Evolutionary conservation across 1,140 invertebrate species (phyloP).

Genomic region (Stegodyphus mimosarum): DNA sequence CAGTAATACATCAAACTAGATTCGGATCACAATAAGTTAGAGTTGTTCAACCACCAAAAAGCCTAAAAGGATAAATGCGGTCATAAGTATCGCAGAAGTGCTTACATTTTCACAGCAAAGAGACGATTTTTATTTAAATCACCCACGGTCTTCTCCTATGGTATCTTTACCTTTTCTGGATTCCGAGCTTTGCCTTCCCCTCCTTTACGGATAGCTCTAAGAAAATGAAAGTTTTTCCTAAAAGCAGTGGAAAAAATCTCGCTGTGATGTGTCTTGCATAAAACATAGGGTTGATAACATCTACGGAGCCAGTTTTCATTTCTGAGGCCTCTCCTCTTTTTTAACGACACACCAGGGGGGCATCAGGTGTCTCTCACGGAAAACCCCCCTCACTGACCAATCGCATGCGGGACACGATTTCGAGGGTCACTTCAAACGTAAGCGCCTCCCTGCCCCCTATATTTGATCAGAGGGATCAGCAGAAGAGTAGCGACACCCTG

Average conservation of each 20-base stretch:
- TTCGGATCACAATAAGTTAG: too few relatives aligned
- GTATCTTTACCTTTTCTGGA: too few relatives aligned
- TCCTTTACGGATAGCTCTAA: too few relatives aligned
- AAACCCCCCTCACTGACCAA: conserved; percentile 25
- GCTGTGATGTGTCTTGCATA: conserved; percentile 38
- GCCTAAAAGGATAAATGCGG: too few relatives aligned
- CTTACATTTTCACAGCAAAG: too few relatives aligned
- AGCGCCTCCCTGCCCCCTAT: background rate
- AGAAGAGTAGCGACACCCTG: background rate
- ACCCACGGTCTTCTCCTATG: too few relatives aligned
- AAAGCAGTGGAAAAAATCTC: conserved; percentile 26
- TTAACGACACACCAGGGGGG: conserved; percentile 49
- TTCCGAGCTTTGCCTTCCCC: too few relatives aligned
- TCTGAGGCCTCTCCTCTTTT: conserved; percentile 11
- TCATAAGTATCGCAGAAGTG: too few relatives aligned
- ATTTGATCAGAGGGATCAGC: conserved; percentile 32
- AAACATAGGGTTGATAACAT: conserved; percentile 27
- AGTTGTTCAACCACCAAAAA: too few relatives aligned
- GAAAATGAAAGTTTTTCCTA: background rate
- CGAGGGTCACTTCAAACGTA: conserved; percentile 38
- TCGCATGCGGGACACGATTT: conserved; percentile 48
- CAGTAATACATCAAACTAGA: too few relatives aligned
- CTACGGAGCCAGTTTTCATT: conserved; percentile 38
- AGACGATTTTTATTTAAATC: too few relatives aligned
- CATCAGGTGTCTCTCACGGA: conserved; percentile 47